A percentile compares a stretch with the other conserved stretches of the same genome.
These are phyloP conservation scores for Trichomalopsis sarcophagae DNA, from an alignment of 1,140 invertebrate genomes.

Conservation along the genomic window DNA sequence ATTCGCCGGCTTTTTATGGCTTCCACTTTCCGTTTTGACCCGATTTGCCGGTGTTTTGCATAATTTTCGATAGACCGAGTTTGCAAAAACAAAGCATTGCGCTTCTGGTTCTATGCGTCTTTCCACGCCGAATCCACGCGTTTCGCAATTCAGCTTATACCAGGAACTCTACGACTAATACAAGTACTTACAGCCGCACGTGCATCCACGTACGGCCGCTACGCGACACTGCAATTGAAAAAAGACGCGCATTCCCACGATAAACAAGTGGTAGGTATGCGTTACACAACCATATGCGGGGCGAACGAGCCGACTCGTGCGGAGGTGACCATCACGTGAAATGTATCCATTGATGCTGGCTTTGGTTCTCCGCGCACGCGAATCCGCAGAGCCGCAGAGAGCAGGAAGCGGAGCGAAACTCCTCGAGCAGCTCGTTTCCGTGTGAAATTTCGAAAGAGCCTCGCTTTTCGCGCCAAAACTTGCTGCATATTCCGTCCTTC, in stretches of 20 bases:
- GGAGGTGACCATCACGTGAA: neutral
- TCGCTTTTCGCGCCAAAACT: neutral
- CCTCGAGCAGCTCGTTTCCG: neutral
- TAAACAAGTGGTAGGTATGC: neutral
- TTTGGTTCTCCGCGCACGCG: neutral
- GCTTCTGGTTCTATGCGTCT: too few species aligned
- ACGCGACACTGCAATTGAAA: neutral
- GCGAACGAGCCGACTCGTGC: neutral
- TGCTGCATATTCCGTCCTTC: too few species aligned
- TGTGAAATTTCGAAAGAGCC: neutral
- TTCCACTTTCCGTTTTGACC: too few species aligned
- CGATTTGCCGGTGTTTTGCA: too few species aligned
- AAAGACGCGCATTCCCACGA: slow-evolving; percentile 4
- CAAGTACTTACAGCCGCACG: too few species aligned
- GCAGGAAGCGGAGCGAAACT: slow-evolving; percentile 22
- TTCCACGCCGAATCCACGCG: too few species aligned
- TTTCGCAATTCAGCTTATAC: too few species aligned
- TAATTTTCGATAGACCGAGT: too few species aligned
- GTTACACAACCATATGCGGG: neutral
- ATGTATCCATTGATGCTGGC: neutral
- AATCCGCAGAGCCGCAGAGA: neutral
- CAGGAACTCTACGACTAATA: neutral
- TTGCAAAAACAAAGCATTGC: too few species aligned
- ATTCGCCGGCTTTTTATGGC: too few species aligned
- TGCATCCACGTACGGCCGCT: too few species aligned